Conservation (phyloP, 2,888 invertebrate species). For the Electrophaes corylata region DNA sequence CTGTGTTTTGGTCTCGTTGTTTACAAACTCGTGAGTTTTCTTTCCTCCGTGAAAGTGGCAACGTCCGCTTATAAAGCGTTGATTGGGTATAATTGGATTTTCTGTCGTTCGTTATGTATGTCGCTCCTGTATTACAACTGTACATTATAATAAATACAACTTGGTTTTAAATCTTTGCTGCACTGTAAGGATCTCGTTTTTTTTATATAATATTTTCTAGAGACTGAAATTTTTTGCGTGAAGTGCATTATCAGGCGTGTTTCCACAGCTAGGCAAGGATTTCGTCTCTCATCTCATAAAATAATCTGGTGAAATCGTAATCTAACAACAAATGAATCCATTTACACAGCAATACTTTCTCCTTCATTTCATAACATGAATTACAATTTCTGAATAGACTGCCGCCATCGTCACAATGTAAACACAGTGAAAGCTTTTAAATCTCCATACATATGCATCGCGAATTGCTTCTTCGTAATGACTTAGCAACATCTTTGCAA, state of each 20-base stretch:
- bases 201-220: too few species aligned
- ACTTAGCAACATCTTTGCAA: constrained; percentile 49
- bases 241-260: too few species aligned
- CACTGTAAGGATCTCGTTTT: neutral
- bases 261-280: too few species aligned
- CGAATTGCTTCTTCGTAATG: constrained; percentile 48
- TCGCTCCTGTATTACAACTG: constrained; percentile 1
- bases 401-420: constrained; percentile 17
- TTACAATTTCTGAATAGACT: constrained; percentile 25
- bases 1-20: constrained; percentile 8
- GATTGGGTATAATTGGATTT: constrained; percentile 23
- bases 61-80: constrained; percentile 14
- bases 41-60: constrained; percentile 16
- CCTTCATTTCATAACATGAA: constrained; percentile 33
- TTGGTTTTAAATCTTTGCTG: neutral
- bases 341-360: constrained; percentile 32
- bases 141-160: constrained; percentile 6
- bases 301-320: constrained; percentile 19
- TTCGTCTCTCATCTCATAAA: too few species aligned
- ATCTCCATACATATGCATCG: constrained; percentile 36
- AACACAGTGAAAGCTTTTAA: constrained; percentile 47
- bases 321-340: constrained; percentile 15
- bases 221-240: too few species aligned
- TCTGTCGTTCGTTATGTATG: constrained; percentile 11
- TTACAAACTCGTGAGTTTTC: constrained; percentile 11